These are phyloP conservation scores for Aphrophora alni DNA, from an alignment of 2,888 invertebrate species.

Conservation along the genomic window DNA sequence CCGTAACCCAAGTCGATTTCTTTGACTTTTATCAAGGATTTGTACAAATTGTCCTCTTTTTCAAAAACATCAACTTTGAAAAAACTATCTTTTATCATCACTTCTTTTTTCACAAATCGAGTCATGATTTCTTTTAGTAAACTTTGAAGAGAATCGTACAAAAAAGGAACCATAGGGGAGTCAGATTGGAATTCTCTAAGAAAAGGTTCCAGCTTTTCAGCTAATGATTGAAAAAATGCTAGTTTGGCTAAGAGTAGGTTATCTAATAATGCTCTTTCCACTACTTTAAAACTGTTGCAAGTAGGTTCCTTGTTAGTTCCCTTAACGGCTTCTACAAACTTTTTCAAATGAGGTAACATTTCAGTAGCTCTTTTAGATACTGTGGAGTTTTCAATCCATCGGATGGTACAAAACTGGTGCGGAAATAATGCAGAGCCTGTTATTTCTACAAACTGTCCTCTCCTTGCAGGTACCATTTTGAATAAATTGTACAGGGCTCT, in stretches of 20 bases:
- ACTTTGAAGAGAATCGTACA: neutral
- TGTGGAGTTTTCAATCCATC: constrained; percentile 16
- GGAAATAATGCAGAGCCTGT: neutral
- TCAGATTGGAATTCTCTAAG: neutral
- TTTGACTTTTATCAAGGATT: neutral
- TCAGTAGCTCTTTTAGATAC: constrained; percentile 7
- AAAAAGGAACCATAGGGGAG: neutral
- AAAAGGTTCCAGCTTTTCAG: neutral
- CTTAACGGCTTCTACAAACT: neutral
- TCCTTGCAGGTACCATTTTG: constrained; percentile 7
- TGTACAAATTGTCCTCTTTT: no score
- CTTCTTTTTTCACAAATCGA: constrained; percentile 6
- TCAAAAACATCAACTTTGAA: no score
- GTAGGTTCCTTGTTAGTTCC: constrained; percentile 11
- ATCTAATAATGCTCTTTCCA: neutral
- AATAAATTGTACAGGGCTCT: constrained; percentile 45
- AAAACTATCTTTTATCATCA: no score
- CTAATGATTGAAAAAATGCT: neutral
- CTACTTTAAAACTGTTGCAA: constrained; percentile 18
- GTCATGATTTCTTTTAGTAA: neutral
- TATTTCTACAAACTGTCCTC: constrained; percentile 16
- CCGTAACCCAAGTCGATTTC: no score
- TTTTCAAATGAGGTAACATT: neutral
- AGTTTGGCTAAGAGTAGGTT: neutral
- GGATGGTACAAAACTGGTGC: neutral